Evolutionary conservation across 2,113 vertebrate species (phyloP).

Genomic region (Gopherus flavomarginatus): DNA sequence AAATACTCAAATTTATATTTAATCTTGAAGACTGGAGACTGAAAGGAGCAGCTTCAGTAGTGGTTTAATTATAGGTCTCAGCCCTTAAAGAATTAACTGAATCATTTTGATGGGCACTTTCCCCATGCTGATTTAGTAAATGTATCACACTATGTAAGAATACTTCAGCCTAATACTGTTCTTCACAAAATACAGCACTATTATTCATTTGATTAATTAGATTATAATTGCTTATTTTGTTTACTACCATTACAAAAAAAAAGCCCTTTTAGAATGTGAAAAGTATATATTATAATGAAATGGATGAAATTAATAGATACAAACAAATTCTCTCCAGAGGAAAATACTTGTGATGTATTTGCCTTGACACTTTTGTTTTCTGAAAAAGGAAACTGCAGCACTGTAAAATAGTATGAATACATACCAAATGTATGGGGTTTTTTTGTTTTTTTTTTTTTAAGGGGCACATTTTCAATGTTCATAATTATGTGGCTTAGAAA

Average conservation of each 20-base stretch:
- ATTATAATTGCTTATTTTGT: background rate
- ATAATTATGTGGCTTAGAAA: background rate
- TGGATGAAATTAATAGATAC: background rate
- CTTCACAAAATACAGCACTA: background rate
- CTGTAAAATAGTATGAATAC: background rate
- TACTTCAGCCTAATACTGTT: background rate
- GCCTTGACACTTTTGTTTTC: background rate
- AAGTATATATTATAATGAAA: background rate
- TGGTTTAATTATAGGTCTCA: background rate
- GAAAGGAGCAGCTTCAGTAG: background rate
- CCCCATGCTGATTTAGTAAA: background rate
- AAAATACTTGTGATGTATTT: background rate
- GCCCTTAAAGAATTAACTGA: background rate
- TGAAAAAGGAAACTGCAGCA: background rate
- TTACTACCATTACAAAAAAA: background rate
- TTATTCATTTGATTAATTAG: background rate
- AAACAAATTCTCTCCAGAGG: background rate
- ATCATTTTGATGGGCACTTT: background rate
- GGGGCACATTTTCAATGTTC: background rate
- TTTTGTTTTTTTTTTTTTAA: background rate
- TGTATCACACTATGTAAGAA: background rate
- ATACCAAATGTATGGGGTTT: background rate
- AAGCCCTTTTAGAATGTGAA: background rate
- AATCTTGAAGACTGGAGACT: background rate
- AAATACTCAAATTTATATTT: background rate